A percentile compares a stretch with the other conserved stretches of the same genome.
Evolutionary conservation across 1,140 invertebrate species (phyloP).

Genomic region (Copidosoma floridanum): DNA sequence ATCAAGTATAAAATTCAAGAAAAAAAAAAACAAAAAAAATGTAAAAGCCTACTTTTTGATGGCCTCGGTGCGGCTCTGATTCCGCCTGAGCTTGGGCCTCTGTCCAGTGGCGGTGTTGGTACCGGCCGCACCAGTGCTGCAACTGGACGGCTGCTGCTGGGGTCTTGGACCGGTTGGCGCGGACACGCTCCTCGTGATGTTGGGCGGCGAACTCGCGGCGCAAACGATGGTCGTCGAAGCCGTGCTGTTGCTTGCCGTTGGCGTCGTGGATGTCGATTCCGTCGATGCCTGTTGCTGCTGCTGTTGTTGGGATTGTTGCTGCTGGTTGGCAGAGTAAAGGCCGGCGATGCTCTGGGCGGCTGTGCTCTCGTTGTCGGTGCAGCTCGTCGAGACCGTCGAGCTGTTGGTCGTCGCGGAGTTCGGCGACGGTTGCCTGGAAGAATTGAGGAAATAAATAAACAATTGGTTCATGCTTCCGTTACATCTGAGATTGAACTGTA

Average conservation of each 20-base stretch:
- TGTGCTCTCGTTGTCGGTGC: slow-evolving; percentile 41
- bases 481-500: too few relatives aligned
- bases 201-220: slow-evolving; percentile 29
- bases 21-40: too few relatives aligned
- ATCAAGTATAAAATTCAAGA: too few relatives aligned
- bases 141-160: slow-evolving; percentile 33
- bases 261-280: slow-evolving; percentile 45
- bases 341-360: slow-evolving; percentile 39
- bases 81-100: slow-evolving; percentile 45
- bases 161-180: slow-evolving; percentile 45
- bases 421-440: slow-evolving; percentile 55
- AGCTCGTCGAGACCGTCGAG: slow-evolving; percentile 48
- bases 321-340: slow-evolving; percentile 37
- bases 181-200: slow-evolving; percentile 47
- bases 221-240: slow-evolving; percentile 27
- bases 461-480: too few relatives aligned
- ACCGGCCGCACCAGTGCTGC: slow-evolving; percentile 33
- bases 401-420: slow-evolving; percentile 49
- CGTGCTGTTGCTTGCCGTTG: slow-evolving; percentile 49
- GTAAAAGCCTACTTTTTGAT: slow-evolving; percentile 45
- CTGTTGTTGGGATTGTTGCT: slow-evolving; percentile 4
- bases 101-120: slow-evolving; percentile 45
- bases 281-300: slow-evolving; percentile 36
- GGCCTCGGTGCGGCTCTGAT: slow-evolving; percentile 49
- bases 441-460: too few relatives aligned